Evolutionary conservation across 2,797 vertebrate genomes (phyloP).

Genomic region (Botia kubotai): DNA sequence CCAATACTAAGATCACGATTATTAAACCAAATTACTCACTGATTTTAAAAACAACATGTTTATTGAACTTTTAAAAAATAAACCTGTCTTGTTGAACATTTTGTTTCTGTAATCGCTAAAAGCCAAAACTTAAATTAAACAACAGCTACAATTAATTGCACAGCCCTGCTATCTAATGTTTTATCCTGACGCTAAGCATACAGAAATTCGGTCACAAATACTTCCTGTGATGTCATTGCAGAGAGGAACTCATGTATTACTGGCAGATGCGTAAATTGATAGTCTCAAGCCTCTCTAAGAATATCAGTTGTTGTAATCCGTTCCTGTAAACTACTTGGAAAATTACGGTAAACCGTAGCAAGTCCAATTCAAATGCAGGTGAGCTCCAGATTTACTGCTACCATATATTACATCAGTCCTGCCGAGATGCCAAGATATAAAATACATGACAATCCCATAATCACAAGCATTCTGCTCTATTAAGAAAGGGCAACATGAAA

Average conservation of each 20-base stretch:
- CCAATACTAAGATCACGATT: no score
- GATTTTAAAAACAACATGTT: no score
- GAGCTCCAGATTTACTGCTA: neutral
- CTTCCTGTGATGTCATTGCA: constrained; percentile 5
- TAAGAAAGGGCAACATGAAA: neutral
- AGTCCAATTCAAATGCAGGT: neutral
- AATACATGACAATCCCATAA: constrained; percentile 9
- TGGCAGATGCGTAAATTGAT: constrained; percentile 10
- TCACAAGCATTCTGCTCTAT: neutral
- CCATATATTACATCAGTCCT: neutral
- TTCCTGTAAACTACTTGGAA: neutral
- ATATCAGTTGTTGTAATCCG: constrained; percentile 8
- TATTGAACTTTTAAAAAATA: no score
- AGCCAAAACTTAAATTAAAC: no score
- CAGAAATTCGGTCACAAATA: neutral
- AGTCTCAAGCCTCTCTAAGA: neutral
- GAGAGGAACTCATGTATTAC: constrained; percentile 22
- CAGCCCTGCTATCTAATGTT: no score
- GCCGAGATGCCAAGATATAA: neutral
- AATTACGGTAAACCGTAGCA: neutral
- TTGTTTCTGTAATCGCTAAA: no score
- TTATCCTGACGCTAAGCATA: no score
- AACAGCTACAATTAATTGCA: no score
- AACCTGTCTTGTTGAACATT: no score
- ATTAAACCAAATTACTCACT: no score